phyloP scores from a whole-genome alignment of 2,888 invertebrate species.

The Octodonta nipae region DNA sequence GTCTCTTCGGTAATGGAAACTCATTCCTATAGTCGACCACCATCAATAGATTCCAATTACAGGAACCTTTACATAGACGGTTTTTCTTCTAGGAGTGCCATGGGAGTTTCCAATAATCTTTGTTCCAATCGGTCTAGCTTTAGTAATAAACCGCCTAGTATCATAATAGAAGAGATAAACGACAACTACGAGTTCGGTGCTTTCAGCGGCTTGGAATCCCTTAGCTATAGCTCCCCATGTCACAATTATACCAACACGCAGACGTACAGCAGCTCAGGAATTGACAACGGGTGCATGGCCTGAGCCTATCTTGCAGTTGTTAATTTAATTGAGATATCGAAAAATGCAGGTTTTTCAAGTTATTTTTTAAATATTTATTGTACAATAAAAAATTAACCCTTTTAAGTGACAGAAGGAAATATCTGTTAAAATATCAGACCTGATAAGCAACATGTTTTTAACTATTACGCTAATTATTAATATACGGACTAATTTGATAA shows the following conservation, averaged over 20 bases:
- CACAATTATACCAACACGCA: slow-evolving; percentile 44
- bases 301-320: too few species aligned
- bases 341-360: too few species aligned
- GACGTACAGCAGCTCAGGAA: slow-evolving; percentile 41
- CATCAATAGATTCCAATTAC: slow-evolving; percentile 22
- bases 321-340: too few species aligned
- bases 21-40: slow-evolving; percentile 29
- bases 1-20: slow-evolving; percentile 30
- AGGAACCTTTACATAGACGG: slow-evolving; percentile 21
- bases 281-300: slow-evolving; percentile 52
- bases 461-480: too few species aligned
- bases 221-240: slow-evolving; percentile 37
- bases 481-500: too few species aligned
- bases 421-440: too few species aligned
- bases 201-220: slow-evolving; percentile 36
- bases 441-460: too few species aligned
- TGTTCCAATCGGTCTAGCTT: slow-evolving; percentile 18
- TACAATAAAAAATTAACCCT: too few species aligned
- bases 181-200: slow-evolving; percentile 42
- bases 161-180: slow-evolving; percentile 40
- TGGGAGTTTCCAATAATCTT: slow-evolving; percentile 17
- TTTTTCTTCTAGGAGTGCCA: slow-evolving; percentile 20
- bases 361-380: too few species aligned
- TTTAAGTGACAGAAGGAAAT: too few species aligned
- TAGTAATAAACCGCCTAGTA: slow-evolving; percentile 28